These are phyloP conservation scores for Clarias batrachus DNA, from an alignment of 2,113 vertebrate genomes.

Conservation along the genomic window DNA sequence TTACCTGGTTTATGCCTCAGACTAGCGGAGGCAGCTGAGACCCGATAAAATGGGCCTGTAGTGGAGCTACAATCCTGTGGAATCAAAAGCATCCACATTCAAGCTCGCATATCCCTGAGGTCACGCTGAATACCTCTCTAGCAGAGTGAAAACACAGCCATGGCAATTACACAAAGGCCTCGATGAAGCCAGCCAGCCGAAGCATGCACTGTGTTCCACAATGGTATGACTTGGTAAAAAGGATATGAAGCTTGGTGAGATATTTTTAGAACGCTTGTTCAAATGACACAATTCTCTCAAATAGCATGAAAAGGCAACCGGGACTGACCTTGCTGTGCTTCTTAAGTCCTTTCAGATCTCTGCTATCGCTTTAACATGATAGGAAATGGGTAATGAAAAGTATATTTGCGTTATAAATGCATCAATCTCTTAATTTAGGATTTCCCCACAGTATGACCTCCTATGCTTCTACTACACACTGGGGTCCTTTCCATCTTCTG, in stretches of 20 bases:
- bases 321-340: not conserved
- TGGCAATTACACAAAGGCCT: conserved; percentile 1
- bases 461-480: not conserved
- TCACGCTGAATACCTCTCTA: conserved; percentile 20
- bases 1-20: not conserved
- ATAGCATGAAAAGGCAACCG: conserved; percentile 6
- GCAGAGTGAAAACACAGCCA: not conserved
- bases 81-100: conserved; percentile 18
- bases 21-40: not conserved
- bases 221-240: conserved; percentile 10
- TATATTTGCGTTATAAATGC: not conserved
- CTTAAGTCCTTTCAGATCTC: not conserved
- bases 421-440: not conserved
- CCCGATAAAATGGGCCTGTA: not conserved
- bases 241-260: not conserved
- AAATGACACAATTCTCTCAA: conserved; percentile 18
- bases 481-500: not conserved
- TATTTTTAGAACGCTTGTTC: conserved; percentile 10
- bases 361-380: not conserved
- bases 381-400: not conserved
- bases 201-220: conserved; percentile 3
- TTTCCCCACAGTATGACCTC: conserved; percentile 28
- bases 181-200: conserved; percentile 8
- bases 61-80: not conserved
- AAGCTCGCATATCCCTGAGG: conserved; percentile 20